Evolutionary conservation across 2,888 invertebrate species (phyloP).

Genomic region (Dicranocentrus wangi): DNA sequence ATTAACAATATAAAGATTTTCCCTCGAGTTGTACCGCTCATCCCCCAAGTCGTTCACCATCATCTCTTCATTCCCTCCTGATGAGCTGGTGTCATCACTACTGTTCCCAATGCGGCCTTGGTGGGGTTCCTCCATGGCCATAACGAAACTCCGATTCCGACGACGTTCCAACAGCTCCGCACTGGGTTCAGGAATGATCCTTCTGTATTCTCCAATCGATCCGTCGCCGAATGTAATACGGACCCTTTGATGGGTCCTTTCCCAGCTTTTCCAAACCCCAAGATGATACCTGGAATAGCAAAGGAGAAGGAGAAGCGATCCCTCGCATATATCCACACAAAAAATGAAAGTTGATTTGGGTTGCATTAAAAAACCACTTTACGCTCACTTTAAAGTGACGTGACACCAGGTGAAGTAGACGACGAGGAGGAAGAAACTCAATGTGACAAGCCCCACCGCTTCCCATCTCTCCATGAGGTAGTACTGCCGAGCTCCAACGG

Average conservation of each 20-base stretch:
- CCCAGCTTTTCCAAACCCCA: conserved; percentile 69
- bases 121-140: background rate
- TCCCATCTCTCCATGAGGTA: conserved; percentile 71
- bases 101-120: background rate
- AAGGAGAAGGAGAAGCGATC: background rate
- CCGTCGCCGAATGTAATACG: conserved; percentile 45
- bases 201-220: conserved; percentile 17
- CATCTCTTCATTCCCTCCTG: conserved; percentile 10
- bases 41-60: background rate
- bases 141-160: background rate
- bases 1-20: conserved; percentile 37
- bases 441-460: conserved; percentile 71
- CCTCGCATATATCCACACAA: too few relatives aligned
- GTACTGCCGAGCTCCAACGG: conserved; percentile 74
- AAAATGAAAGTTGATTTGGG: too few relatives aligned
- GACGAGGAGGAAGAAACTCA: conserved; percentile 70
- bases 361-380: too few relatives aligned
- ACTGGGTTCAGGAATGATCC: background rate
- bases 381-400: conserved; percentile 71
- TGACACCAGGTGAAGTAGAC: conserved; percentile 73
- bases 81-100: too few relatives aligned
- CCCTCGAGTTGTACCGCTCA: background rate
- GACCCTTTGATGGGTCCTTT: conserved; percentile 66
- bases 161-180: background rate
- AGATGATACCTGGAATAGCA: conserved; percentile 66